These are phyloP conservation scores for Prunella himalayana DNA, from an alignment of 2,113 vertebrate genomes.

Conservation along the genomic window DNA sequence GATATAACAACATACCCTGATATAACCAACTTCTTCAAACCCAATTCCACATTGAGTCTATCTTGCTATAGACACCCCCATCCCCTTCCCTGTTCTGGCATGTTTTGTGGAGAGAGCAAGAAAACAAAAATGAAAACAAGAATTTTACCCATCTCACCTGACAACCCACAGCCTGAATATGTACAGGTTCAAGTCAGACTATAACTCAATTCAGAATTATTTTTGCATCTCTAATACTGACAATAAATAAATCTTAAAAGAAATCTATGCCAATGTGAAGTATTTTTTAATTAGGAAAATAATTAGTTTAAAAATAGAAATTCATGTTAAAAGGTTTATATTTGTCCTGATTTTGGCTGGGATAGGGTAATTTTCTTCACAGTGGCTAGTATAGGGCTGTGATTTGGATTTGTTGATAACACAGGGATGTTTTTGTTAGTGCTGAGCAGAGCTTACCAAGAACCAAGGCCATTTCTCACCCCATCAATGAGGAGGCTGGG, in stretches of 20 bases:
- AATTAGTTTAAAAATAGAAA: neutral
- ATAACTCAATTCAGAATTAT: neutral
- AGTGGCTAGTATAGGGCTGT: too few relatives aligned
- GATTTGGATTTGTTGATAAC: neutral
- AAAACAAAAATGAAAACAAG: neutral
- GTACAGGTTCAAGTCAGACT: neutral
- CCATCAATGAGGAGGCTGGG: fast-evolving
- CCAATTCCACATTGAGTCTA: neutral
- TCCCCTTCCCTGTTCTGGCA: neutral
- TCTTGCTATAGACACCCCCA: neutral
- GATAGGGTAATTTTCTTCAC: neutral
- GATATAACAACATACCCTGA: neutral
- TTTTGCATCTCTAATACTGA: neutral
- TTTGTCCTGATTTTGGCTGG: neutral
- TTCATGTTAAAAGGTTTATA: neutral
- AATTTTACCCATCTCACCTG: neutral
- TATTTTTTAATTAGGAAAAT: neutral
- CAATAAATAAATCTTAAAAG: neutral
- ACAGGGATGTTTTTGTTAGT: neutral
- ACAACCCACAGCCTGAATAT: neutral
- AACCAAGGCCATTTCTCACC: neutral
- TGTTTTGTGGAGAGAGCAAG: neutral
- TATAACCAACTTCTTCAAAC: neutral
- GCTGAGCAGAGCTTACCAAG: neutral
- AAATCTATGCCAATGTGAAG: neutral